Percentiles rank a stretch among this genome's conserved stretches.
phyloP scores from a whole-genome alignment of 2,888 invertebrate species.

The Tyria jacobaeae region DNA sequence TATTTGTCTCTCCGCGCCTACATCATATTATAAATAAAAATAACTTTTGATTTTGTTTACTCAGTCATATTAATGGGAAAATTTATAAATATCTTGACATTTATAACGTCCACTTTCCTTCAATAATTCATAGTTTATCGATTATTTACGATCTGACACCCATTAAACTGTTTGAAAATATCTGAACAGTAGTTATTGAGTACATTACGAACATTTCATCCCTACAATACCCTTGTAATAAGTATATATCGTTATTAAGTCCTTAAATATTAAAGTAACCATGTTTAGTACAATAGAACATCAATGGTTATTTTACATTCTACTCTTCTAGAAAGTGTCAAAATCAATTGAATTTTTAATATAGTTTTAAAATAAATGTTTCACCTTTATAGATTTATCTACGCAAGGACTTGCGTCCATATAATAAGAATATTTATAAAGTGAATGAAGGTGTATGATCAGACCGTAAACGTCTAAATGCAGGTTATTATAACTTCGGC shows the following conservation, averaged over 20 bases:
- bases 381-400: no score
- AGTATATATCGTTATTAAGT: background rate
- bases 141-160: slow-evolving; percentile 24
- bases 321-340: no score
- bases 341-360: no score
- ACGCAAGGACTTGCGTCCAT: no score
- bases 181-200: slow-evolving; percentile 8
- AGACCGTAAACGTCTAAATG: no score
- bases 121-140: slow-evolving; percentile 22
- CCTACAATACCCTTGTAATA: background rate
- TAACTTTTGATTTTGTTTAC: slow-evolving; percentile 48
- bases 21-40: slow-evolving; percentile 58
- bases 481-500: no score
- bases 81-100: slow-evolving; percentile 35
- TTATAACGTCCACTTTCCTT: slow-evolving; percentile 32
- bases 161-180: slow-evolving; percentile 21
- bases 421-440: no score
- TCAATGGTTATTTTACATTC: no score
- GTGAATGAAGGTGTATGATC: no score
- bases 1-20: slow-evolving; percentile 65
- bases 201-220: background rate
- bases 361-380: no score
- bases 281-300: no score
- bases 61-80: slow-evolving; percentile 27
- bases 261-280: no score